A percentile compares a stretch with the other conserved stretches of the same genome.
Conservation (phyloP, 2,888 invertebrate genomes). For the Halocaridina rubra region DNA sequence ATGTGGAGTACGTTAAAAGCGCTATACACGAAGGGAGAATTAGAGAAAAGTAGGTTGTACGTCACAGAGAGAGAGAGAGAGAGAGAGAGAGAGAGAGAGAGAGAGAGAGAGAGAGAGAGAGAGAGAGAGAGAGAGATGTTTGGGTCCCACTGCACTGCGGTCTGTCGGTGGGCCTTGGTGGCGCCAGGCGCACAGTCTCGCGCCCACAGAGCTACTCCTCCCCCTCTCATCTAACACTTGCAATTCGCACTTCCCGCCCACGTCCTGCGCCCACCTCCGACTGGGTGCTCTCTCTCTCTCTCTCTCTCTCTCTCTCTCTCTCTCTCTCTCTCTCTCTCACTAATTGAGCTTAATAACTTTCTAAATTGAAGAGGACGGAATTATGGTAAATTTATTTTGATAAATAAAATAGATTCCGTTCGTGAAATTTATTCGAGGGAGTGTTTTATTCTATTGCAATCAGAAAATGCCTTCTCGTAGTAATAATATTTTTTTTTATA, state of each 20-base stretch:
- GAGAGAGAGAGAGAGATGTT: background rate
- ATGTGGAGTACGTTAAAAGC: too few relatives aligned
- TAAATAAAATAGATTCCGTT: too few relatives aligned
- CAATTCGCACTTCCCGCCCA: too few relatives aligned
- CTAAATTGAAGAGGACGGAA: background rate
- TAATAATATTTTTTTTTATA: too few relatives aligned
- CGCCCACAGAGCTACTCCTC: background rate
- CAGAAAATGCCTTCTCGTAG: too few relatives aligned
- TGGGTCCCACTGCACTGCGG: background rate
- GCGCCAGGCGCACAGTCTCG: background rate
- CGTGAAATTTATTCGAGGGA: too few relatives aligned
- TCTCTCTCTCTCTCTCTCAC: conserved; percentile 15
- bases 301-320: conserved; percentile 3
- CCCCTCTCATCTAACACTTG: background rate
- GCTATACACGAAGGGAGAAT: too few relatives aligned
- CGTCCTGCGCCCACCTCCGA: too few relatives aligned
- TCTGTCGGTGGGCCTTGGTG: background rate
- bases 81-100: background rate
- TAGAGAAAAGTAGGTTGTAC: too few relatives aligned
- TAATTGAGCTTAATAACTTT: background rate
- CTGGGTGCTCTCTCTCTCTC: background rate
- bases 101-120: background rate
- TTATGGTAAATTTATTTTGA: too few relatives aligned
- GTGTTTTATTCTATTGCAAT: too few relatives aligned
- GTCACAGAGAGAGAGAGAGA: too few relatives aligned